These are phyloP conservation scores for Bufotes viridis DNA, from an alignment of 2,797 vertebrate genomes.

Conservation along the genomic window DNA sequence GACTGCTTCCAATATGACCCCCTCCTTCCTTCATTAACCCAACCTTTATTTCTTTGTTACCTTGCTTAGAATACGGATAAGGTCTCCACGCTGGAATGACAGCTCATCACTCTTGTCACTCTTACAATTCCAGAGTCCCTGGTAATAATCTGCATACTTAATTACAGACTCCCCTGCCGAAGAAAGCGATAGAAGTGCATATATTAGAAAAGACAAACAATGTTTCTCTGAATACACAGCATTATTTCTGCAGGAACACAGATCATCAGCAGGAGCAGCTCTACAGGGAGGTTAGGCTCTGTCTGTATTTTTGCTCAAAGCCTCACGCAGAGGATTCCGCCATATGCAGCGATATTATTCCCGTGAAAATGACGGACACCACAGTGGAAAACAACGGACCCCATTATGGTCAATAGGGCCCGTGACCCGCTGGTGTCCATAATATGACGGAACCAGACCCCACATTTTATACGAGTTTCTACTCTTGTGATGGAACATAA, in stretches of 20 bases:
- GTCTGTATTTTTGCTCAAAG: too few relatives aligned
- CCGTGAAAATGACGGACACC: too few relatives aligned
- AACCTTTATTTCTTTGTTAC: conserved; percentile 71
- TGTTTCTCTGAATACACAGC: not conserved
- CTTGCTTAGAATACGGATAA: conserved; percentile 94
- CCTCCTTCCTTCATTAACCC: not conserved
- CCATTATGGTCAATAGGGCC: too few relatives aligned
- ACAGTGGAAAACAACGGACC: too few relatives aligned
- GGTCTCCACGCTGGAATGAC: conserved; percentile 88
- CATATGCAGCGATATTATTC: too few relatives aligned
- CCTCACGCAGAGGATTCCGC: too few relatives aligned
- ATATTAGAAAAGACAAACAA: conserved; percentile 29
- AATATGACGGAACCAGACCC: too few relatives aligned
- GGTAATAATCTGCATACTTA: conserved; percentile 87
- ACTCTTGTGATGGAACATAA: too few relatives aligned
- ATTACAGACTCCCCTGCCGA: conserved; percentile 52
- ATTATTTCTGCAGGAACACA: not conserved
- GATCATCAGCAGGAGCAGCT: not conserved
- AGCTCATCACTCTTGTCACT: conserved; percentile 87
- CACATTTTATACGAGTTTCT: too few relatives aligned
- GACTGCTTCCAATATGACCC: not conserved
- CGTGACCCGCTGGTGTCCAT: too few relatives aligned
- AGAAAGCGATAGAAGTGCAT: conserved; percentile 14
- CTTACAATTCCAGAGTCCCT: conserved; percentile 89
- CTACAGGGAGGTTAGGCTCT: not conserved